Evolutionary conservation across 2,797 vertebrate species (phyloP).

Genomic region (Anniella stebbinsi): DNA sequence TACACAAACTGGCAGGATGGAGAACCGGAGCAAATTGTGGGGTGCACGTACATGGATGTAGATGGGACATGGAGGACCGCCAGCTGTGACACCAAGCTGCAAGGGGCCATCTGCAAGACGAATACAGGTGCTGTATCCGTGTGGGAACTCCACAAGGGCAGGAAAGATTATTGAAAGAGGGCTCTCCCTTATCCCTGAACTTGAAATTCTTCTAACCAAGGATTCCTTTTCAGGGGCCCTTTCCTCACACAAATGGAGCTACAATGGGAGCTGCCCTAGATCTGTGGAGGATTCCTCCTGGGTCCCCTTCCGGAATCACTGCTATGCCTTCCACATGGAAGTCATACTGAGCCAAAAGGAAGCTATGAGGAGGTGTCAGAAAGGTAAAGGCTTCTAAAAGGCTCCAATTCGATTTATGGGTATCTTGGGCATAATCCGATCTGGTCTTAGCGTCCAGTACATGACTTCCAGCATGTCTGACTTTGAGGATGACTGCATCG

Average conservation of each 20-base stretch:
- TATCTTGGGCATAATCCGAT: not conserved
- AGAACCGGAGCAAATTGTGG: conserved; percentile 85
- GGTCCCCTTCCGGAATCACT: conserved; percentile 94
- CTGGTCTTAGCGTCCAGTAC: not conserved
- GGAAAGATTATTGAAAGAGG: not conserved
- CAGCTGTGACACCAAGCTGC: conserved; percentile 86
- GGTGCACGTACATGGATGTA: conserved; percentile 90
- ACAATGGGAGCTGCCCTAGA: conserved; percentile 88
- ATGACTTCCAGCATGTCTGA: not conserved
- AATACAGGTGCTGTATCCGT: conserved; percentile 77
- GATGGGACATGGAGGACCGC: conserved; percentile 88
- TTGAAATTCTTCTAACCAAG: not conserved
- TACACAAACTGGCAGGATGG: conserved; percentile 91
- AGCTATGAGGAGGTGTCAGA: conserved; percentile 86
- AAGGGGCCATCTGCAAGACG: conserved; percentile 90
- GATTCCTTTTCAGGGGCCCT: conserved; percentile 63
- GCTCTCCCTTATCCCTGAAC: not conserved
- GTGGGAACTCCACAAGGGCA: accelerated
- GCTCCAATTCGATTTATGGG: no score
- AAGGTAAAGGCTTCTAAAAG: conserved; percentile 78
- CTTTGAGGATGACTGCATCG: not conserved
- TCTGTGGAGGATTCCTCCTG: conserved; percentile 87
- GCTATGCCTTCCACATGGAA: conserved; percentile 96
- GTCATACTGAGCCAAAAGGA: conserved; percentile 87
- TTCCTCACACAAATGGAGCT: conserved; percentile 82